Evolutionary conservation across 2,797 vertebrate genomes (phyloP).

Genomic region (Sparidentex hasta): DNA sequence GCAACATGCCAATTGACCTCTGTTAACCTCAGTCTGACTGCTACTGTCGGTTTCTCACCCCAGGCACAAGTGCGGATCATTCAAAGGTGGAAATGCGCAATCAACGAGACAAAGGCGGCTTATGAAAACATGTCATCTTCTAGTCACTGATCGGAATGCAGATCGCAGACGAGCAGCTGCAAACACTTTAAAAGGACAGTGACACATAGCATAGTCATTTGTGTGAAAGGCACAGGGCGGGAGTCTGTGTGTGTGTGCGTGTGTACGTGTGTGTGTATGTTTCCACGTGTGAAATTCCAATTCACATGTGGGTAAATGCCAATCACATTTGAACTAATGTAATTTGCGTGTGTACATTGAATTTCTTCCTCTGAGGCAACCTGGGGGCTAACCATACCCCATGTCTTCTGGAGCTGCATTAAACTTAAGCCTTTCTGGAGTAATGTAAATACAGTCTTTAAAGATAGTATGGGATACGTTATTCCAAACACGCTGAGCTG

Average conservation of each 20-base stretch:
- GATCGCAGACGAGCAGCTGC: constrained; percentile 50
- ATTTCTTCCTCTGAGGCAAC: too few relatives aligned
- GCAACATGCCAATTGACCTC: background rate
- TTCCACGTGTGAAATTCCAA: too few relatives aligned
- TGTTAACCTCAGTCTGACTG: constrained; percentile 14
- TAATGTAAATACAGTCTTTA: too few relatives aligned
- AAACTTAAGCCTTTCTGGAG: too few relatives aligned
- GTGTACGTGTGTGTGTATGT: background rate
- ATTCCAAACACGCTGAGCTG: too few relatives aligned
- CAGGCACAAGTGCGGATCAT: constrained; percentile 7
- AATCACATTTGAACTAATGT: too few relatives aligned
- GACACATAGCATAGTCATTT: constrained; percentile 29
- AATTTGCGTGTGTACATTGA: too few relatives aligned
- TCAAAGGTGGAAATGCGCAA: constrained; percentile 6
- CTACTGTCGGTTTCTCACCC: background rate
- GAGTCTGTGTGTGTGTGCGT: background rate
- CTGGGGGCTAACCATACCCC: too few relatives aligned
- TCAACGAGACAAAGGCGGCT: background rate
- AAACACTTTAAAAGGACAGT: constrained; percentile 19
- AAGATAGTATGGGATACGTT: too few relatives aligned
- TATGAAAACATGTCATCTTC: constrained; percentile 32
- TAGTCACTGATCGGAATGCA: constrained; percentile 48
- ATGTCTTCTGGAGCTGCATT: too few relatives aligned
- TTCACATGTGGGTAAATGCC: too few relatives aligned
- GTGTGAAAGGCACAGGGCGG: background rate